Percentiles rank a stretch among this genome's conserved stretches.
phyloP scores from a whole-genome alignment of 2,797 vertebrate genomes.

The Etheostoma nigrum region DNA sequence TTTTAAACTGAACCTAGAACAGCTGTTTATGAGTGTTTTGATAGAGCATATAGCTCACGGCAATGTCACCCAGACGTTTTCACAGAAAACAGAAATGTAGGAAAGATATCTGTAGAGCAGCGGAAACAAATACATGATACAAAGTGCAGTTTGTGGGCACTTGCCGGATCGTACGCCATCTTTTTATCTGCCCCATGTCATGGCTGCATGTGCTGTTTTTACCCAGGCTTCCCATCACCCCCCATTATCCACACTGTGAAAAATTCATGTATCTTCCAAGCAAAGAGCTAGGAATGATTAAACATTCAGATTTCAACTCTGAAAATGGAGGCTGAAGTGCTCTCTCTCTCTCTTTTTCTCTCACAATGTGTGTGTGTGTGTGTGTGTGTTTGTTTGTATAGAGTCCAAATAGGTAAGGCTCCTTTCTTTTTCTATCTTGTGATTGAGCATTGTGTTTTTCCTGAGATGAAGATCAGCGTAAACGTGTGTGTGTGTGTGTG shows the following conservation, averaged over 20 bases:
- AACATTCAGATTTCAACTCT: slow-evolving; percentile 79
- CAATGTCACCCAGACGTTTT: slow-evolving; percentile 39
- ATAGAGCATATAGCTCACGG: slow-evolving; percentile 26
- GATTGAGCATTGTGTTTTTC: slow-evolving; percentile 25
- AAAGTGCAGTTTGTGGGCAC: neutral
- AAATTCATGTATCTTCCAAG: slow-evolving; percentile 77
- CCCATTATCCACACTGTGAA: slow-evolving; percentile 63
- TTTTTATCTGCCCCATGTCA: slow-evolving; percentile 24
- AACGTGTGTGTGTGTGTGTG: slow-evolving; percentile 2
- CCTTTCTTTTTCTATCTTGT: slow-evolving; percentile 3
- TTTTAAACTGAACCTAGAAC: slow-evolving; percentile 21
- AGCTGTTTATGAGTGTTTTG: slow-evolving; percentile 6
- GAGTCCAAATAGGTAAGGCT: slow-evolving; percentile 11
- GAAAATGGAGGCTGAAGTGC: slow-evolving; percentile 73
- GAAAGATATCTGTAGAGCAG: neutral
- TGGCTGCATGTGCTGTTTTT: slow-evolving; percentile 46
- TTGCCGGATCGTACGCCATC: neutral
- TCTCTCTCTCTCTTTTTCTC: slow-evolving; percentile 18
- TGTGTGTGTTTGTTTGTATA: slow-evolving; percentile 13
- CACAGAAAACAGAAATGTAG: slow-evolving; percentile 5
- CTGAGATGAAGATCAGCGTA: slow-evolving; percentile 1
- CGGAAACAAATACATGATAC: neutral
- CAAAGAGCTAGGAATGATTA: slow-evolving; percentile 78
- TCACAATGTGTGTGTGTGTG: too few relatives aligned
- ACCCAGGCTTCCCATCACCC: slow-evolving; percentile 51